phyloP scores from a whole-genome alignment of 2,797 vertebrate genomes.

The Ctenochaetus hawaiiensis region DNA sequence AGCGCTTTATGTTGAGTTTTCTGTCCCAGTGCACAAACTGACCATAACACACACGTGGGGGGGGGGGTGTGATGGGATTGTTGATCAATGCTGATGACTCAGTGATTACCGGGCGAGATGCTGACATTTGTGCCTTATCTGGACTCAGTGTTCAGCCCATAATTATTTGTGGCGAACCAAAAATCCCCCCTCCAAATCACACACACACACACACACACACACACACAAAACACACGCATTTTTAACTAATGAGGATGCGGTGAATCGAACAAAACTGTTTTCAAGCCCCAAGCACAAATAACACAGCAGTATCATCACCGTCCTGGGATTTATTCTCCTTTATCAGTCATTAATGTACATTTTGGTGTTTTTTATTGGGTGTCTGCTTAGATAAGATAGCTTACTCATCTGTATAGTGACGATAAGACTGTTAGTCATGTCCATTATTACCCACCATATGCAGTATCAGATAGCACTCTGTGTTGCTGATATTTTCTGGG shows the following conservation, averaged over 20 bases:
- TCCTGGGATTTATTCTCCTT: background rate
- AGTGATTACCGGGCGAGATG: slow-evolving; percentile 11
- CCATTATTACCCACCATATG: background rate
- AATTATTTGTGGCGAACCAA: slow-evolving; percentile 6
- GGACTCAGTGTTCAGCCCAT: background rate
- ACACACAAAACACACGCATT: background rate
- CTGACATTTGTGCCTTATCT: slow-evolving; percentile 28
- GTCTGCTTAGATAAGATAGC: background rate
- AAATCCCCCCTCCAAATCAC: background rate
- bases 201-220: too few species aligned
- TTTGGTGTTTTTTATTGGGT: background rate
- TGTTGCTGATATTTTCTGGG: background rate
- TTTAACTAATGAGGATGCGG: background rate
- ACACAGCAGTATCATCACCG: background rate
- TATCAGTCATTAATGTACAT: background rate
- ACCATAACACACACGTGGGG: background rate
- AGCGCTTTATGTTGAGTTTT: slow-evolving; percentile 1
- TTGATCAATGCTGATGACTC: slow-evolving; percentile 42
- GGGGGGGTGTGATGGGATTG: background rate
- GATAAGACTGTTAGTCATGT: background rate
- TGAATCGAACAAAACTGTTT: background rate
- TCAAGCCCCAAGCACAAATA: background rate
- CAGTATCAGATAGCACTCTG: background rate
- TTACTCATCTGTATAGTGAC: slow-evolving; percentile 1
- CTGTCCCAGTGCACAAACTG: background rate